A percentile compares a stretch with the other conserved stretches of the same genome.
Evolutionary conservation across 2,888 invertebrate species (phyloP).

Genomic region (Harpagoxenus sublaevis): DNA sequence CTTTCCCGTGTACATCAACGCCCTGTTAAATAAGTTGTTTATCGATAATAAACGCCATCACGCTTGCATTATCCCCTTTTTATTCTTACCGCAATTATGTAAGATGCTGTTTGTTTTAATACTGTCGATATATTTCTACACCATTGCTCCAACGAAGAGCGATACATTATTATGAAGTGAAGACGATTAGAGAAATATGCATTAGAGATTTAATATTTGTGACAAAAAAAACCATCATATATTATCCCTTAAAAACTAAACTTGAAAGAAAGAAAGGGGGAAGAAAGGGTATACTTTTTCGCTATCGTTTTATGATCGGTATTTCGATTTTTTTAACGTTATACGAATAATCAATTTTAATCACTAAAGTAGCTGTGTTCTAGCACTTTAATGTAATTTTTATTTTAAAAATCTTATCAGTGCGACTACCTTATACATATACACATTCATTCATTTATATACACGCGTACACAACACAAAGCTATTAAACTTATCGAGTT

Average conservation of each 20-base stretch:
- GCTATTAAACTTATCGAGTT: neutral
- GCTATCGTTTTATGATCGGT: neutral
- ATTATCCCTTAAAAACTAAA: neutral
- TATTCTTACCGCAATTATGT: conserved; percentile 57
- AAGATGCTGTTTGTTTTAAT: conserved; percentile 15
- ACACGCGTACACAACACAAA: conserved; percentile 12
- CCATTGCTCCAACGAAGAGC: neutral
- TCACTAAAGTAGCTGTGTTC: neutral
- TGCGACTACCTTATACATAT: neutral
- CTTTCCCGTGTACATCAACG: conserved; percentile 86
- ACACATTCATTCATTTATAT: conserved; percentile 10
- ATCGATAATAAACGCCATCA: conserved; percentile 86
- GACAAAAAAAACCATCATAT: neutral
- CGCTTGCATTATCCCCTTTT: conserved; percentile 83
- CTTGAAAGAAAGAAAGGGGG: neutral
- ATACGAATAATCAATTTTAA: conserved; percentile 1
- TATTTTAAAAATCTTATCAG: conserved; percentile 1
- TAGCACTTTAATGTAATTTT: neutral
- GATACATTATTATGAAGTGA: neutral
- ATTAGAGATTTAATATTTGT: conserved; percentile 6
- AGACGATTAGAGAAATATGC: conserved; percentile 15
- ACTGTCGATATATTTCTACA: conserved; percentile 33
- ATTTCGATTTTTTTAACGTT: conserved; percentile 10
- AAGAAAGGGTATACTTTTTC: neutral
- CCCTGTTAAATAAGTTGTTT: conserved; percentile 86